Conservation (phyloP, 2,888 invertebrate species). For the Biston stratarius region DNA sequence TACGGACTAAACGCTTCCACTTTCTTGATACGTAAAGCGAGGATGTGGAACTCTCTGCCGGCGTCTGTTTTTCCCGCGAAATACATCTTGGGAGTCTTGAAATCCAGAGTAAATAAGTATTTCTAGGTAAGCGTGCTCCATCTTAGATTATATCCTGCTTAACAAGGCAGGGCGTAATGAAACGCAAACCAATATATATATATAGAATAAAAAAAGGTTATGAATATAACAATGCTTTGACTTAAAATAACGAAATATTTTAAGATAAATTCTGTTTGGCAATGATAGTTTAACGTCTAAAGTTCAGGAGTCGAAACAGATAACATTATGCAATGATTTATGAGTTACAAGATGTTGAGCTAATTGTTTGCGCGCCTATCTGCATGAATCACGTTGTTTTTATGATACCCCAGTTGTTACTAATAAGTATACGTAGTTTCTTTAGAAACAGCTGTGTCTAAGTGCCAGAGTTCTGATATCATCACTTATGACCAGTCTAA, state of each 20-base stretch:
- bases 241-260: background rate
- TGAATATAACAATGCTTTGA: background rate
- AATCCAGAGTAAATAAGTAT: too few species aligned
- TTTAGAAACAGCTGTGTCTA: background rate
- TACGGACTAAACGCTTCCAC: too few species aligned
- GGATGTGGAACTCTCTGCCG: too few species aligned
- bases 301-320: background rate
- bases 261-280: background rate
- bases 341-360: background rate
- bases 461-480: background rate
- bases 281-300: background rate
- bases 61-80: too few species aligned
- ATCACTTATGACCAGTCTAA: background rate
- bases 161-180: too few species aligned
- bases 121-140: too few species aligned
- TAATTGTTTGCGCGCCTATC: background rate
- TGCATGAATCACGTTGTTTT: conserved; percentile 3
- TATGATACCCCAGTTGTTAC: background rate
- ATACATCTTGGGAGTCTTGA: too few species aligned
- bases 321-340: background rate
- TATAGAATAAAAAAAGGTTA: too few species aligned
- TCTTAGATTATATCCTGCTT: too few species aligned
- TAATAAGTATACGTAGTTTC: background rate
- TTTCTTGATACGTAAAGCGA: too few species aligned
- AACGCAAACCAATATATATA: too few species aligned